Percentiles rank a stretch among this genome's conserved stretches.
These are phyloP conservation scores for Drosophila novamexicana DNA, from an alignment of 1,140 invertebrate genomes.

Conservation along the genomic window DNA sequence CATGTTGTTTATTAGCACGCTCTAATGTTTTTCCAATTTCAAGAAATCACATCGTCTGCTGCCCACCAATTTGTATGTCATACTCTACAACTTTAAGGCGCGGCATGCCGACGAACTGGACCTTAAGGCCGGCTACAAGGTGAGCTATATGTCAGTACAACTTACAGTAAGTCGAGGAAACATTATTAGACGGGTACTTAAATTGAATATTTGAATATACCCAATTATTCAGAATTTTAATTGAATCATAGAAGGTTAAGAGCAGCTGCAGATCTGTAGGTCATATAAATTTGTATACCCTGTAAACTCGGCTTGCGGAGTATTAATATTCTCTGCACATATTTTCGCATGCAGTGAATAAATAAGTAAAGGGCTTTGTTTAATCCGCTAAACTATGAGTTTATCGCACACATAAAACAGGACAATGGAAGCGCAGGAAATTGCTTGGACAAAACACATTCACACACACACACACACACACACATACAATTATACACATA, in stretches of 20 bases:
- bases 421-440: constrained; percentile 46
- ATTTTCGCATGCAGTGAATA: constrained; percentile 35
- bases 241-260: too few species aligned
- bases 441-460: constrained; percentile 44
- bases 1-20: constrained; percentile 18
- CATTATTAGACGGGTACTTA: too few species aligned
- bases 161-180: too few species aligned
- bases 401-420: constrained; percentile 32
- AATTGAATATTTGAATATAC: too few species aligned
- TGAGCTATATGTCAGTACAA: constrained; percentile 31
- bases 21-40: constrained; percentile 70
- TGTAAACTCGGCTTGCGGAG: neutral
- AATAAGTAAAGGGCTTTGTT: constrained; percentile 71
- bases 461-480: too few species aligned
- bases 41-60: constrained; percentile 93
- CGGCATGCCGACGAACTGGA: constrained; percentile 97
- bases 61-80: constrained; percentile 96
- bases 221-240: too few species aligned
- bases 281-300: neutral
- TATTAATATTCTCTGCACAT: constrained; percentile 36
- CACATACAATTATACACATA: constrained; percentile 10
- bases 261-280: too few species aligned
- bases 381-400: constrained; percentile 70
- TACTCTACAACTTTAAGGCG: constrained; percentile 97
- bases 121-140: constrained; percentile 96